Conservation (phyloP, 2,797 vertebrate genomes). For the Labeo calbasu region DNA sequence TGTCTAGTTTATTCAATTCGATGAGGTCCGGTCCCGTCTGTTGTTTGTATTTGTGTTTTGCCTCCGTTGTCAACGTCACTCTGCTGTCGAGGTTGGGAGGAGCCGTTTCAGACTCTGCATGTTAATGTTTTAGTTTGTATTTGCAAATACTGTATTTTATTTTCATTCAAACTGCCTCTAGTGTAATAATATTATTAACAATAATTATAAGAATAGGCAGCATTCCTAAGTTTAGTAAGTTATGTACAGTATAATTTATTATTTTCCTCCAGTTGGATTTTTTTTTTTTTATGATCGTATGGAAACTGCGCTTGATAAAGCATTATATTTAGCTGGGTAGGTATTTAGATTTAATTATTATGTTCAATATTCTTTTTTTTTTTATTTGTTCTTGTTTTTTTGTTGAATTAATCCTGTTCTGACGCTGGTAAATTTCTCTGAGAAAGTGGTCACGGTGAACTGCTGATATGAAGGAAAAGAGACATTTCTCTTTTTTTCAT, state of each 20-base stretch:
- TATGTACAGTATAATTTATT: constrained; percentile 99
- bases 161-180: constrained; percentile 95
- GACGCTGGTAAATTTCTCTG: constrained; percentile 73
- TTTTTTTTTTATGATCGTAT: constrained; percentile 74
- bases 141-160: constrained; percentile 90
- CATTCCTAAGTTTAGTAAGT: constrained; percentile 97
- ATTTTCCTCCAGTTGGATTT: constrained; percentile 74
- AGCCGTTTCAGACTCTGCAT: constrained; percentile 85
- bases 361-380: constrained; percentile 56
- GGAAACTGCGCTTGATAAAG: constrained; percentile 77
- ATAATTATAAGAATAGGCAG: constrained; percentile 93
- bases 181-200: constrained; percentile 94
- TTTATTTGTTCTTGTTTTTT: constrained; percentile 73
- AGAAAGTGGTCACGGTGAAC: constrained; percentile 80
- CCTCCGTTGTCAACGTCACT: constrained; percentile 80
- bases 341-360: constrained; percentile 79
- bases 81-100: constrained; percentile 80
- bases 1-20: constrained; percentile 31
- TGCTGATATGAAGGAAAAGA: constrained; percentile 71
- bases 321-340: constrained; percentile 84
- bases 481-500: constrained; percentile 70
- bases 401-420: constrained; percentile 81
- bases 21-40: constrained; percentile 23
- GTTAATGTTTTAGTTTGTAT: constrained; percentile 88
- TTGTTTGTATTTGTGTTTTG: constrained; percentile 58